phyloP scores from a whole-genome alignment of 2,113 vertebrate genomes.

The Oostethus manadensis region DNA sequence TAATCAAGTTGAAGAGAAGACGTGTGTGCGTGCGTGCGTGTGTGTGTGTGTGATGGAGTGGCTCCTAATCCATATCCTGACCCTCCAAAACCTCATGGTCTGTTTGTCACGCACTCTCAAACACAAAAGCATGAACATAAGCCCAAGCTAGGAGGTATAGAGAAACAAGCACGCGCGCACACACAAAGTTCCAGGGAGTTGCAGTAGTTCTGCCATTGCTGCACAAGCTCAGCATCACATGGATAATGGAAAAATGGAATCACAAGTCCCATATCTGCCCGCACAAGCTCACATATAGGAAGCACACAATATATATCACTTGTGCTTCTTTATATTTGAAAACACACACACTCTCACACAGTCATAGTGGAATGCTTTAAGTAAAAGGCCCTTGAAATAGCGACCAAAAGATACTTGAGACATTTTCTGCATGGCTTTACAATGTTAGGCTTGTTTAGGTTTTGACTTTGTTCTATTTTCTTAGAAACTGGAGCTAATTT shows the following conservation, averaged over 20 bases:
- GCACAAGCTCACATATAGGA: slow-evolving; percentile 27
- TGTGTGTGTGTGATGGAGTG: slow-evolving; percentile 51
- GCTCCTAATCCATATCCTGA: slow-evolving; percentile 66
- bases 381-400: slow-evolving; percentile 15
- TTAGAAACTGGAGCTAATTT: neutral
- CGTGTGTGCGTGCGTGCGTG: slow-evolving; percentile 8
- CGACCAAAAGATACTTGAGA: neutral
- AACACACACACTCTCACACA: neutral
- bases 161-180: slow-evolving; percentile 16
- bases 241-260: slow-evolving; percentile 54
- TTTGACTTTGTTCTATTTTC: neutral
- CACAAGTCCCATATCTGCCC: slow-evolving; percentile 37
- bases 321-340: slow-evolving; percentile 28
- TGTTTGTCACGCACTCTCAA: slow-evolving; percentile 32
- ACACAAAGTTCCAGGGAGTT: slow-evolving; percentile 29
- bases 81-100: slow-evolving; percentile 59
- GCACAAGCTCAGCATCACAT: slow-evolving; percentile 59
- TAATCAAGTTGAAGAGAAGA: slow-evolving; percentile 66
- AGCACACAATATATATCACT: slow-evolving; percentile 23
- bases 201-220: slow-evolving; percentile 38
- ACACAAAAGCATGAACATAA: slow-evolving; percentile 7
- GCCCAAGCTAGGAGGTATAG: slow-evolving; percentile 16
- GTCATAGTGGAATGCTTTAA: slow-evolving; percentile 18
- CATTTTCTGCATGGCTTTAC: neutral
- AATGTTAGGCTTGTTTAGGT: neutral